Conservation (phyloP, 2,113 vertebrate species). For the Cyphomyrus plagiostoma region DNA sequence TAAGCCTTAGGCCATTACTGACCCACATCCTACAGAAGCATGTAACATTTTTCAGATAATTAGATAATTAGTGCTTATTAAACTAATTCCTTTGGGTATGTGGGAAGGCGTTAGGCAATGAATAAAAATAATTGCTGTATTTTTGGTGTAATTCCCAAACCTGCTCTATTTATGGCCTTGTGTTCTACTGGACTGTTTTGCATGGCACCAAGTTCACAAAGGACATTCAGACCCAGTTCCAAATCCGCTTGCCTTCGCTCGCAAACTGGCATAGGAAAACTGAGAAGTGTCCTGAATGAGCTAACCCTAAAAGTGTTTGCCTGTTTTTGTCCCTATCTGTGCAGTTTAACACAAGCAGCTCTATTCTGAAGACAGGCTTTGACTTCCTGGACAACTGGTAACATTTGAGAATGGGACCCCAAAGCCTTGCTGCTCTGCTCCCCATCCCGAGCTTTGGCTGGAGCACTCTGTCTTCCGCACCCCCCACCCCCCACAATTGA, state of each 20-base stretch:
- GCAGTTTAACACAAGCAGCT: conserved; percentile 79
- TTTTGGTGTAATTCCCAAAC: not conserved
- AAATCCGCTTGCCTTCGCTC: not conserved
- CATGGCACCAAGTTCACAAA: not conserved
- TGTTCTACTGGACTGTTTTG: not conserved
- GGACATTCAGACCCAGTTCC: not conserved
- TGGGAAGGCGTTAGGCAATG: not conserved
- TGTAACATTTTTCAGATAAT: conserved; percentile 4
- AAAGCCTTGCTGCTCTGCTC: conserved; percentile 13
- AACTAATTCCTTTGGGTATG: not conserved
- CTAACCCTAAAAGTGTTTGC: not conserved
- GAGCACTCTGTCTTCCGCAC: conserved; percentile 19
- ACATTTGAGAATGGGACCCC: conserved; percentile 36
- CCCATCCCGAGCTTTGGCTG: conserved; percentile 34
- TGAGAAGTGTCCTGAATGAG: not conserved
- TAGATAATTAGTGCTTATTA: not conserved
- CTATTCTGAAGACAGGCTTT: conserved; percentile 92
- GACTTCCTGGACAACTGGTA: conserved; percentile 99
- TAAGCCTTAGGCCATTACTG: too few relatives aligned
- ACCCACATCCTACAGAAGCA: not conserved
- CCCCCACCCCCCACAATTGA: conserved; percentile 30
- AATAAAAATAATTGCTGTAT: not conserved
- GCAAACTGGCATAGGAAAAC: not conserved
- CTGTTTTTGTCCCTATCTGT: not conserved
- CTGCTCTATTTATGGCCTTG: not conserved